These are phyloP conservation scores for Drosophila buzzatii DNA, from an alignment of 2,888 invertebrate species.

Conservation along the genomic window DNA sequence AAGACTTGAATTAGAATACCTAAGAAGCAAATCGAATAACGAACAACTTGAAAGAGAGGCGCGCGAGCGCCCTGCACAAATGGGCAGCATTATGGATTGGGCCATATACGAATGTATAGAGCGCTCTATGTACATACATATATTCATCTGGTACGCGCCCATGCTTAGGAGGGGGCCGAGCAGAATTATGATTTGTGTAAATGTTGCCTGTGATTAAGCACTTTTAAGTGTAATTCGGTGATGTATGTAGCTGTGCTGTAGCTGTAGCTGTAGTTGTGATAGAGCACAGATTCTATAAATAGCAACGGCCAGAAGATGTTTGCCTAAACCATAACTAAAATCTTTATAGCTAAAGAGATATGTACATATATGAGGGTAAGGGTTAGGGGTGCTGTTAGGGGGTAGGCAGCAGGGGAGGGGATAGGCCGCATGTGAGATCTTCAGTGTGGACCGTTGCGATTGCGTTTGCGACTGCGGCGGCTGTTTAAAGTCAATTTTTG, in stretches of 20 bases:
- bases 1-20: slow-evolving; percentile 17
- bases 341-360: slow-evolving; percentile 72
- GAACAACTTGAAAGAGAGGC: slow-evolving; percentile 56
- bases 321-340: slow-evolving; percentile 82
- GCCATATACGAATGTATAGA: slow-evolving; percentile 1
- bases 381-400: not conserved
- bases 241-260: slow-evolving; percentile 12
- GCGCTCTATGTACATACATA: not conserved
- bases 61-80: slow-evolving; percentile 41
- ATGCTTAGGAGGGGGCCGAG: not conserved
- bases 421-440: slow-evolving; percentile 6
- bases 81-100: slow-evolving; percentile 48
- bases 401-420: no score
- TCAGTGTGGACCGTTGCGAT: slow-evolving; percentile 6
- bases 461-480: slow-evolving; percentile 45
- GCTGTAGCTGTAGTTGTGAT: slow-evolving; percentile 21
- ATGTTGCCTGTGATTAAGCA: slow-evolving; percentile 75
- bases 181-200: slow-evolving; percentile 78
- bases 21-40: slow-evolving; percentile 57
- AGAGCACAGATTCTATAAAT: slow-evolving; percentile 65
- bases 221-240: slow-evolving; percentile 76
- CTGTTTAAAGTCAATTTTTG: slow-evolving; percentile 78
- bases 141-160: slow-evolving; percentile 10
- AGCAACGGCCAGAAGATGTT: slow-evolving; percentile 58
- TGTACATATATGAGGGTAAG: not conserved